phyloP scores from a whole-genome alignment of 2,797 vertebrate species.

The Potorous gilbertii region DNA sequence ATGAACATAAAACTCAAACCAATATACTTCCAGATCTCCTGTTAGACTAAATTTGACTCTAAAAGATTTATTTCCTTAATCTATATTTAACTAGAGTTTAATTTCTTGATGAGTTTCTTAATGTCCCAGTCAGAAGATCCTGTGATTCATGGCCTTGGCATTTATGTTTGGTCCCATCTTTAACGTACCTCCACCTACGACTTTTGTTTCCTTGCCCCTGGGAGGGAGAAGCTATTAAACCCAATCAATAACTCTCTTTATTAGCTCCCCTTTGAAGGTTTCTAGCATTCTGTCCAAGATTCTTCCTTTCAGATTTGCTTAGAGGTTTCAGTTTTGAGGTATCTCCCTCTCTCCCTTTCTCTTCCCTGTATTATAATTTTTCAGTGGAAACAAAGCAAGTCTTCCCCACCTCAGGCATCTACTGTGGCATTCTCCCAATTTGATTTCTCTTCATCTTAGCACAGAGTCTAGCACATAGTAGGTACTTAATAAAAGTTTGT shows the following conservation, averaged over 20 bases:
- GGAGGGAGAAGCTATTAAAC: background rate
- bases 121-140: background rate
- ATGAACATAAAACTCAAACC: background rate
- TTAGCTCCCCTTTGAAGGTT: constrained; percentile 22
- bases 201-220: constrained; percentile 7
- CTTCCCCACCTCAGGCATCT: background rate
- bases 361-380: background rate
- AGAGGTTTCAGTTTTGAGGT: accelerated
- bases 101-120: background rate
- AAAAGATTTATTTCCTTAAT: background rate
- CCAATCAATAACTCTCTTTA: constrained; percentile 44
- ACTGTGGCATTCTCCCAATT: background rate
- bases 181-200: background rate
- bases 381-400: constrained; percentile 47
- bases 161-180: background rate
- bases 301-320: constrained; percentile 41
- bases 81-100: accelerated
- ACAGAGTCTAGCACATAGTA: background rate
- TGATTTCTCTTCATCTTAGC: background rate
- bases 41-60: background rate
- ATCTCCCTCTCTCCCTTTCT: constrained; percentile 43
- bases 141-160: background rate
- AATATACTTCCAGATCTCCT: background rate
- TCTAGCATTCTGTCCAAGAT: constrained; percentile 58
- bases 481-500: background rate